Base-by-base conservation (phyloP, 2,113 vertebrate species). In the Oenanthe oenanthe region DNA sequence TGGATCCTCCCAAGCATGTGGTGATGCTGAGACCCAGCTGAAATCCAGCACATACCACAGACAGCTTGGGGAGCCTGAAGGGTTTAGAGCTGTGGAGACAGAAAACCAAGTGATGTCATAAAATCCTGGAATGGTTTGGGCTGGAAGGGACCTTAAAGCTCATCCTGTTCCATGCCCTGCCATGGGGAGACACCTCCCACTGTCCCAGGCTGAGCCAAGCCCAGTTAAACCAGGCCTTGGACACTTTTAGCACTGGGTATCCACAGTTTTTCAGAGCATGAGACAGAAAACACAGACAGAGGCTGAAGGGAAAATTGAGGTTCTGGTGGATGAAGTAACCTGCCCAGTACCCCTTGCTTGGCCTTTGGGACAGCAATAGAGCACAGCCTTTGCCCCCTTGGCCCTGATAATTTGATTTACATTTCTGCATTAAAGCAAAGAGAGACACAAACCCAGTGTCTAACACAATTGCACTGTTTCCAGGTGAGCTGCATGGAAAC, bases 71-170 rank as follows among this genome's bases (percentile, higher is more conserved):
- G 4, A 82, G 2, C 25, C 53, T 36, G 29, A n/a, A n/a, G 57
- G 5, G 13, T 24, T 70, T 13, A 2, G 32, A 36, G 9, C 1
- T 29, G 12, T 31, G 16, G 4, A 29, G 54, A n/a, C 28, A 43
- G 6, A 70, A 76, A 31, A 26, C 3, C 4, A 3, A 63, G 34
- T 2, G 20, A 50, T 1, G 9, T 31, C 42, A 17, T 0, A 0
- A 31, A 85, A 42, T 36, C 10, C 47, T 40, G 36, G 45, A 60
- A 58, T 40, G 24, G 12, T 7, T 68, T 48, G 53, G 7, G 38
- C 28, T 28, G 36, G 43, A 51, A 58, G 36, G 7, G 21, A 53
- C 54, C 6, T 36, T 28, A 22, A 61, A 86, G 14, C 9, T 19
- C 9, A 43, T 45, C 17, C 17, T 1, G 1, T 26, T 28, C 26